These are phyloP conservation scores for Rhagophthalmus giganteus DNA, from an alignment of 2,888 invertebrate genomes.

Conservation along the genomic window DNA sequence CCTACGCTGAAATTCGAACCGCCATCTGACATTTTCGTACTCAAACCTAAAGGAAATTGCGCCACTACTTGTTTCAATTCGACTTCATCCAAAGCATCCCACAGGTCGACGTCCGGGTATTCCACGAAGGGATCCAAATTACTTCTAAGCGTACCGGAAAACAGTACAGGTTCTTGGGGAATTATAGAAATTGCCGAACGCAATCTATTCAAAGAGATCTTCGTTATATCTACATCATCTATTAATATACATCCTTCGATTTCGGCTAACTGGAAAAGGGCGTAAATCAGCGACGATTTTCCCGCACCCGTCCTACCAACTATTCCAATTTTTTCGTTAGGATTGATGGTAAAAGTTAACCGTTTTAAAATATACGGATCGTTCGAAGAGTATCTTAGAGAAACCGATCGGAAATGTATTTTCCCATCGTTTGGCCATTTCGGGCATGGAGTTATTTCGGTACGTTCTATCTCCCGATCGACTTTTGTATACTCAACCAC, in stretches of 20 bases:
- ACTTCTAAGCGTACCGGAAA: conserved; percentile 78
- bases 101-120: conserved; percentile 70
- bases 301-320: conserved; percentile 88
- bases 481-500: conserved; percentile 55
- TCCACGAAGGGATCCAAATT: conserved; percentile 83
- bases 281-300: conserved; percentile 78
- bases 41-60: conserved; percentile 4
- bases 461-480: conserved; percentile 57
- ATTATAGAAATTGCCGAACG: conserved; percentile 81
- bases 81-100: conserved; percentile 72
- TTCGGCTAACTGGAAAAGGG: conserved; percentile 79
- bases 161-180: conserved; percentile 52
- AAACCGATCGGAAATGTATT: conserved; percentile 60
- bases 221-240: conserved; percentile 71
- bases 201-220: conserved; percentile 64
- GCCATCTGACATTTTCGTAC: conserved; percentile 56
- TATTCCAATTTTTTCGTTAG: conserved; percentile 77
- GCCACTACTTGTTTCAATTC: conserved; percentile 1
- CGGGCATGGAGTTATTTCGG: conserved; percentile 68
- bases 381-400: conserved; percentile 63
- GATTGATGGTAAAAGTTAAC: conserved; percentile 67
- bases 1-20: conserved; percentile 82
- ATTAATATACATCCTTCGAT: conserved; percentile 75
- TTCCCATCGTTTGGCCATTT: conserved; percentile 75
- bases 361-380: conserved; percentile 76